Evolutionary conservation across 2,888 invertebrate species (phyloP), one percentile per base, ranked within the genome.

Genomic region (Eupsilia transversa): DNA sequence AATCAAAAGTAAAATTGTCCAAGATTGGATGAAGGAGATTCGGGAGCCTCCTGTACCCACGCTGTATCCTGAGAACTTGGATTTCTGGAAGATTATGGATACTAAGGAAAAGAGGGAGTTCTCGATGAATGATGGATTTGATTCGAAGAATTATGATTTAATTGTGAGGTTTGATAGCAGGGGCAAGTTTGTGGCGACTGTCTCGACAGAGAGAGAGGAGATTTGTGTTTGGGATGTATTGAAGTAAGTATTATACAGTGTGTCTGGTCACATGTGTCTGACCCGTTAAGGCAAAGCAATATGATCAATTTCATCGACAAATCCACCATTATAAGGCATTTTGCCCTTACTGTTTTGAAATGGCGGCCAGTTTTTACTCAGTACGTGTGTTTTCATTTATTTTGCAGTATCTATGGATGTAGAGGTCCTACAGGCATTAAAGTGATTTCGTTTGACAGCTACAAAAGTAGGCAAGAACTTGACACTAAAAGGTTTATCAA

Each of bases 211-310:
- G 71, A 94, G 97, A 17, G 98, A 98, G 86, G 98, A 98, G 93
- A 97, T 99, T 57, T 97, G 97, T 87, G 98, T 99, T 14, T 98
- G 98, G 98, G 98, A 98, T 95, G 97, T 98, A 27, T 88, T 92
- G 2, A 93, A 91, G 96, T 96, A 78, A 93, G 94, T 90, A 79
- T n/a, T n/a, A n/a, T n/a, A n/a, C n/a, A n/a, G n/a, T n/a, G n/a
- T n/a, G n/a, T n/a, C n/a, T n/a, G n/a, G n/a, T n/a, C n/a, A n/a
- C n/a, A n/a, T n/a, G n/a, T n/a, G n/a, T n/a, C n/a, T n/a, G n/a
- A n/a, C n/a, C n/a, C n/a, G n/a, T n/a, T n/a, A n/a, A n/a, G n/a
- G n/a, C n/a, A n/a, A n/a, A n/a, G n/a, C n/a, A n/a, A n/a, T n/a
- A n/a, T n/a, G n/a, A n/a, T n/a, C n/a, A n/a, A n/a, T n/a, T n/a